phyloP scores from a whole-genome alignment of 2,113 vertebrate genomes.

The Cheilinus undulatus region DNA sequence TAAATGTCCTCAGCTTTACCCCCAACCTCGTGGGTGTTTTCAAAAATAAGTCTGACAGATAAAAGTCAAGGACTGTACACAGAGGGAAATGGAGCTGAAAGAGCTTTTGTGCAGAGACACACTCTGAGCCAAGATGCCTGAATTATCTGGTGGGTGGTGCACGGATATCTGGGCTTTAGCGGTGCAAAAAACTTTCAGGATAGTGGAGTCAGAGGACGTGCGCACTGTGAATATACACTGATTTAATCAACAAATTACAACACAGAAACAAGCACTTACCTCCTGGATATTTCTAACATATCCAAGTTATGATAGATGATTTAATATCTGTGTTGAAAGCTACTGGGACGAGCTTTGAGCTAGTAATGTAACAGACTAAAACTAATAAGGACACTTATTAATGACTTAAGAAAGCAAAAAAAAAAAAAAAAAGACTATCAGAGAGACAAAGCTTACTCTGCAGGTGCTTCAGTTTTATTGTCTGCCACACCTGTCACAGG shows the following conservation, averaged over 20 bases:
- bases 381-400: no score
- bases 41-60: constrained; percentile 4
- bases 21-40: constrained; percentile 1
- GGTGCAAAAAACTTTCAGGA: not conserved
- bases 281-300: no score
- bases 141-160: constrained; percentile 46
- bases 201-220: not conserved
- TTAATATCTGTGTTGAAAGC: no score
- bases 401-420: no score
- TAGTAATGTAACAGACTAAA: no score
- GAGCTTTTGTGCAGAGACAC: constrained; percentile 35
- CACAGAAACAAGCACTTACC: not conserved
- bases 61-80: constrained; percentile 7
- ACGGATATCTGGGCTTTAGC: constrained; percentile 30
- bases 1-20: not conserved
- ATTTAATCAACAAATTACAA: not conserved
- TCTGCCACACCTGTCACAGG: no score
- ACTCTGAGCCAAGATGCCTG: constrained; percentile 13
- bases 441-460: no score
- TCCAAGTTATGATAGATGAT: no score
- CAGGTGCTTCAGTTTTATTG: no score
- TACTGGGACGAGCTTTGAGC: no score
- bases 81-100: constrained; percentile 20
- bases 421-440: no score
- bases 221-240: not conserved